phyloP scores from a whole-genome alignment of 2,113 vertebrate species.

The Naja naja region DNA sequence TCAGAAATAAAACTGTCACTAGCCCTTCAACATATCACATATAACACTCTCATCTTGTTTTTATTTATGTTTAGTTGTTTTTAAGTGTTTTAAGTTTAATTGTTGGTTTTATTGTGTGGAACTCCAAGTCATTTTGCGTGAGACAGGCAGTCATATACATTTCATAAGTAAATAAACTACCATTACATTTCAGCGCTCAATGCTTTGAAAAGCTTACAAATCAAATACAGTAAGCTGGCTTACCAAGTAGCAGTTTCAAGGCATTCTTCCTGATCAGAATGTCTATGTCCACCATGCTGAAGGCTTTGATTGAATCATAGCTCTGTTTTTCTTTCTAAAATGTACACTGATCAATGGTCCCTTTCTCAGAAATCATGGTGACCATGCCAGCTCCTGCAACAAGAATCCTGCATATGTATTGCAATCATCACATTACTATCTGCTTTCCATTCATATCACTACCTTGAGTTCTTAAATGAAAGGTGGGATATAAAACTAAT shows the following conservation, averaged over 20 bases:
- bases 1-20: not conserved
- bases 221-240: not conserved
- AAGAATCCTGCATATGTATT: not conserved
- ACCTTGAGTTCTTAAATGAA: not conserved
- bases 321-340: conserved; percentile 19
- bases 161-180: not conserved
- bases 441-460: not conserved
- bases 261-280: conserved; percentile 58
- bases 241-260: conserved; percentile 41
- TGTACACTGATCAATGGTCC: not conserved
- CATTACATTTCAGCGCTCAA: not conserved
- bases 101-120: not conserved
- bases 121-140: not conserved
- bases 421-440: not conserved
- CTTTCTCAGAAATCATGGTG: not conserved
- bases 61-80: not conserved
- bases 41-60: not conserved
- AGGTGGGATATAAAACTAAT: not conserved
- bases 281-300: conserved; percentile 18
- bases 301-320: conserved; percentile 9
- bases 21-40: not conserved
- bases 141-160: not conserved
- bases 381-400: not conserved
- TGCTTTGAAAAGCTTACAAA: conserved; percentile 12
- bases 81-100: not conserved